phyloP scores from a whole-genome alignment of 2,113 vertebrate species.

The Phoxinus phoxinus region DNA sequence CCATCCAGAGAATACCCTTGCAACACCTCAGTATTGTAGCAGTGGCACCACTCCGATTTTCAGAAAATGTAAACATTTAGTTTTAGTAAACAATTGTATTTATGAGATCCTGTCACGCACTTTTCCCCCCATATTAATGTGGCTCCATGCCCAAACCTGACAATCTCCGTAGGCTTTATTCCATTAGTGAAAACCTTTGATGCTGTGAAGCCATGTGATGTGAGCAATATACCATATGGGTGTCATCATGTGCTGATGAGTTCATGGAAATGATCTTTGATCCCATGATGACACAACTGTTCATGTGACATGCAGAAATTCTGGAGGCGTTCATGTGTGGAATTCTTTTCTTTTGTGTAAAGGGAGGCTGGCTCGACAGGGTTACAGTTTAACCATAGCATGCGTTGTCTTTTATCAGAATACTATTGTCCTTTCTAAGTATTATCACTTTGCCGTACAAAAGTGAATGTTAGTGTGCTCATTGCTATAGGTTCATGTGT shows the following conservation, averaged over 20 bases:
- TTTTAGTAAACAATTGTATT: not conserved
- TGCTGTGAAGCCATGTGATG: not conserved
- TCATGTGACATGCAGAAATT: constrained; percentile 36
- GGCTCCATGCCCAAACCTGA: not conserved
- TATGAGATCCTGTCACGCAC: not conserved
- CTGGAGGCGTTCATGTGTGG: constrained; percentile 6
- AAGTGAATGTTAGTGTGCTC: not conserved
- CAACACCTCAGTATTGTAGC: not conserved
- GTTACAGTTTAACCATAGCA: not conserved
- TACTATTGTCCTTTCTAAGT: not conserved
- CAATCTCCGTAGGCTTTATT: constrained; percentile 4
- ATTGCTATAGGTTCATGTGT: not conserved
- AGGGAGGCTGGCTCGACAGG: not conserved
- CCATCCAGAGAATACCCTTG: not conserved
- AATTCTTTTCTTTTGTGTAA: constrained; percentile 8
- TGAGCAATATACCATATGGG: constrained; percentile 63
- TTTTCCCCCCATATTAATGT: not conserved
- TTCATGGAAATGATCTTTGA: constrained; percentile 37
- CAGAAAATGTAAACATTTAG: not conserved
- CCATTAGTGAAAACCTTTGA: not conserved
- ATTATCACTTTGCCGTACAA: not conserved
- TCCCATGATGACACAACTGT: constrained; percentile 1
- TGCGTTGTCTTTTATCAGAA: not conserved
- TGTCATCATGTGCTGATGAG: constrained; percentile 59
- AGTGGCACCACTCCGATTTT: not conserved